Conservation (phyloP, 2,888 invertebrate genomes). For the Acanthopleura granulata region DNA sequence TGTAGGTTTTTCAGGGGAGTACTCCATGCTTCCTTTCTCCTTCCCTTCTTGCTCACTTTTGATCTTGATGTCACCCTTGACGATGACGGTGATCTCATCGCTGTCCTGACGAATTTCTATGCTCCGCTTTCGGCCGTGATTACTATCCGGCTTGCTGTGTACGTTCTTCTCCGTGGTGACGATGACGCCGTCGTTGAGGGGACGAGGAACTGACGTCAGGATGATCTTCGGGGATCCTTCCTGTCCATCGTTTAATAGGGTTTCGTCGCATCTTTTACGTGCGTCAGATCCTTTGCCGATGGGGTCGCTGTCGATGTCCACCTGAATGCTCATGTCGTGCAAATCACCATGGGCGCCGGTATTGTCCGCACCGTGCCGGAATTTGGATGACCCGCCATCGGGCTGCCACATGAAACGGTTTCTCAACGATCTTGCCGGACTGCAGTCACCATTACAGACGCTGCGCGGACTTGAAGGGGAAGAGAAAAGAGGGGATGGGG, state of each 20-base stretch:
- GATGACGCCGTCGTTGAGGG: background rate
- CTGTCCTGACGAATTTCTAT: slow-evolving; percentile 45
- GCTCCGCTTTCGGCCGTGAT: slow-evolving; percentile 20
- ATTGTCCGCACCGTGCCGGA: background rate
- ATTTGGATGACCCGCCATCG: background rate
- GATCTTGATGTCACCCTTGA: slow-evolving; percentile 39
- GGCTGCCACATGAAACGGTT: background rate
- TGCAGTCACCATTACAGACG: slow-evolving; percentile 7
- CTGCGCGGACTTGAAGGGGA: background rate
- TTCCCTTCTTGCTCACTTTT: slow-evolving; percentile 25
- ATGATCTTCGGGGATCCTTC: slow-evolving; percentile 42
- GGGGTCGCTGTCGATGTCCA: background rate
- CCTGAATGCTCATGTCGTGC: slow-evolving; percentile 11
- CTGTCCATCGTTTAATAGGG: slow-evolving; percentile 35
- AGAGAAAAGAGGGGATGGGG: slow-evolving; percentile 24
- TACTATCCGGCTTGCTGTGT: background rate
- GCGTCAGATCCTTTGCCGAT: background rate
- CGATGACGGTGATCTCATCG: slow-evolving; percentile 42
- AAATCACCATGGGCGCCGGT: background rate
- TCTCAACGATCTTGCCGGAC: background rate
- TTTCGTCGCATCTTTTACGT: slow-evolving; percentile 26
- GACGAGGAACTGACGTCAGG: slow-evolving; percentile 30
- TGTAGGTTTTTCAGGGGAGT: slow-evolving; percentile 15
- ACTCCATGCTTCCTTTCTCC: slow-evolving; percentile 4
- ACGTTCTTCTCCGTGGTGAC: slow-evolving; percentile 13